Evolutionary conservation across 2,888 invertebrate genomes (phyloP).

Genomic region (Dascillus cervinus): DNA sequence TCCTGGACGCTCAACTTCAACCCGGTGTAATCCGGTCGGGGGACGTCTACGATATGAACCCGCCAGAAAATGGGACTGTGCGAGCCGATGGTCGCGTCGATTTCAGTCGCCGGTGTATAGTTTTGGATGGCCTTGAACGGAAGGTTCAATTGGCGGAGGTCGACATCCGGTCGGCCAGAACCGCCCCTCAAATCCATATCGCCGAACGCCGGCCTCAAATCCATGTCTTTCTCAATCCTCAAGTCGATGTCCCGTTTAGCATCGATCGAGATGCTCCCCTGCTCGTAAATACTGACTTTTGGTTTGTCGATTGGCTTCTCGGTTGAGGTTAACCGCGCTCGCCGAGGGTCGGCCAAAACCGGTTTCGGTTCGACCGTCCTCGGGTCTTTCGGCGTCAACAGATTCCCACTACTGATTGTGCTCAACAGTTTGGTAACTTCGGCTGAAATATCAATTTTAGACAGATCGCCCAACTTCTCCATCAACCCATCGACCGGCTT

Average conservation of each 20-base stretch:
- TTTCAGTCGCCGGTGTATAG: conserved; percentile 78
- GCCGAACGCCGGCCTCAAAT: conserved; percentile 40
- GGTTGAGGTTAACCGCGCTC: conserved; percentile 21
- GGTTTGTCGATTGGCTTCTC: conserved; percentile 22
- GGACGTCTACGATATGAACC: conserved; percentile 53
- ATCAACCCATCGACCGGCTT: conserved; percentile 53
- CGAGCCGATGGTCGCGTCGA: conserved; percentile 72
- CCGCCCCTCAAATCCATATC: conserved; percentile 46
- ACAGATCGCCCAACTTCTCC: conserved; percentile 60
- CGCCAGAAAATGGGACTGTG: conserved; percentile 69
- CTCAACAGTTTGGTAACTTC: conserved; percentile 63
- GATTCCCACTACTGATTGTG: conserved; percentile 40
- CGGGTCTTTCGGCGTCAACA: conserved; percentile 6
- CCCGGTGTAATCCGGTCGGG: conserved; percentile 67
- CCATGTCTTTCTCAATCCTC: conserved; percentile 47
- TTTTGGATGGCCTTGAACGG: conserved; percentile 74
- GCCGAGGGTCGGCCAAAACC: conserved; percentile 21
- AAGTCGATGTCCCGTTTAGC: no score
- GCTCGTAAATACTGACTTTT: conserved; percentile 51
- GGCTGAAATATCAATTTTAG: conserved; percentile 66
- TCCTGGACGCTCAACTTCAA: conserved; percentile 63
- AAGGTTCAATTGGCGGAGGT: conserved; percentile 60
- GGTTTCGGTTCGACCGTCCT: conserved; percentile 12
- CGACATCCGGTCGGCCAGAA: conserved; percentile 55
- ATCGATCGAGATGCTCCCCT: conserved; percentile 49